Evolutionary conservation across 2,113 vertebrate genomes (phyloP).

Genomic region (Campylomormyrus numenius): DNA sequence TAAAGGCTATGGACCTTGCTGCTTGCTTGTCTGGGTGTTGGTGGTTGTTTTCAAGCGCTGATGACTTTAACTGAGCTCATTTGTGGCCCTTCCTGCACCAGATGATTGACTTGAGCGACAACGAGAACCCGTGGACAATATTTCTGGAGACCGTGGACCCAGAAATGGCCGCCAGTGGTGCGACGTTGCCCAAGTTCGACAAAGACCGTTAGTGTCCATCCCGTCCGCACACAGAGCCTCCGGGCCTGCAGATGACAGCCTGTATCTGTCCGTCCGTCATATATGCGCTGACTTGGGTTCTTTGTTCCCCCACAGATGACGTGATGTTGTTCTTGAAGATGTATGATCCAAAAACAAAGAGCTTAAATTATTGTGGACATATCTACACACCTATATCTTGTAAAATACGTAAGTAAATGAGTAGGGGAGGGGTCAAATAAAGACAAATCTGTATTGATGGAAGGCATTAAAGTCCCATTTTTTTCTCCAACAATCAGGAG

Average conservation of each 20-base stretch:
- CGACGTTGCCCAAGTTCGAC: constrained; percentile 96
- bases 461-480: neutral
- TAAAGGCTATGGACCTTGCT: neutral
- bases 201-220: constrained; percentile 86
- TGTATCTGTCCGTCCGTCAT: neutral
- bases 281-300: neutral
- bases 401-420: constrained; percentile 92
- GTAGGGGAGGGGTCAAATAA: neutral
- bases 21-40: neutral
- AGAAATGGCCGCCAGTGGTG: constrained; percentile 92
- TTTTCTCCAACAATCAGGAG: constrained; percentile 63
- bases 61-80: neutral
- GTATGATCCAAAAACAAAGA: constrained; percentile 98
- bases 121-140: constrained; percentile 99
- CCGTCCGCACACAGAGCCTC: neutral
- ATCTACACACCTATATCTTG: constrained; percentile 99
- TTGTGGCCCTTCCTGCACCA: constrained; percentile 42
- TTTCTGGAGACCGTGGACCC: constrained; percentile 98
- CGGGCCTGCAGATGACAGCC: neutral
- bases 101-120: constrained; percentile 99
- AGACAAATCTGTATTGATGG: neutral
- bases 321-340: constrained; percentile 99
- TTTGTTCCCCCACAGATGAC: constrained; percentile 69
- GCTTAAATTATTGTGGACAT: constrained; percentile 99
- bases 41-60: neutral